Evolutionary conservation across 2,888 invertebrate genomes (phyloP).

Genomic region (Drosophila mulleri): DNA sequence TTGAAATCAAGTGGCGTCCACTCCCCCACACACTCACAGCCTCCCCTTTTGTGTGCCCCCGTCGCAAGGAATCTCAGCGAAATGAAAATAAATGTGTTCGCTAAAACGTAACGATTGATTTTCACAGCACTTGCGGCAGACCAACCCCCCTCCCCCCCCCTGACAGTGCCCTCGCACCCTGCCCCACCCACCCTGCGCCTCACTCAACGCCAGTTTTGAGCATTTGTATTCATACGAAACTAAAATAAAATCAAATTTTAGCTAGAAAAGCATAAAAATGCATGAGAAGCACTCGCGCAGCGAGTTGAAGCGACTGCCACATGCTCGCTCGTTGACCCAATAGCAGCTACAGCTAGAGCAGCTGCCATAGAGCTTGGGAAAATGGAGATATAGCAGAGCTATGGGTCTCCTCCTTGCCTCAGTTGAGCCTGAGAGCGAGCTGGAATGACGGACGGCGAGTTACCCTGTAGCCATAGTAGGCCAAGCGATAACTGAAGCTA

Average conservation of each 20-base stretch:
- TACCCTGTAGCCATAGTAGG: no score
- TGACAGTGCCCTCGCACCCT: no score
- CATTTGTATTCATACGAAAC: constrained; percentile 62
- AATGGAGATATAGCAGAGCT: background rate
- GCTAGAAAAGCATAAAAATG: constrained; percentile 11
- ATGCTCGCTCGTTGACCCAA: background rate
- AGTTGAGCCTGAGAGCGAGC: no score
- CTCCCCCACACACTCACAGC: background rate
- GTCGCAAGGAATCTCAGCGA: constrained; percentile 64
- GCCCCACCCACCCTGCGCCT: background rate
- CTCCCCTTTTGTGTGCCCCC: background rate
- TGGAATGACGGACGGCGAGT: no score
- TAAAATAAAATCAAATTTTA: constrained; percentile 16
- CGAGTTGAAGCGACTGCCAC: background rate
- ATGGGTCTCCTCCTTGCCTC: background rate
- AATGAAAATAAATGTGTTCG: constrained; percentile 84
- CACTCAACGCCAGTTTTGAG: constrained; percentile 24
- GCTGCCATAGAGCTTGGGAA: rapidly evolving
- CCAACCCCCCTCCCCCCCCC: background rate
- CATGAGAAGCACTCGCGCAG: background rate
- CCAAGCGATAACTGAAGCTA: no score
- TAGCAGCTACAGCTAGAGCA: background rate
- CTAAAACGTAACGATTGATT: constrained; percentile 85
- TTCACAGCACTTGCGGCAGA: constrained; percentile 50
- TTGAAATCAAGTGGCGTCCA: constrained; percentile 66